phyloP scores from a whole-genome alignment of 2,888 invertebrate genomes.

The Athripsodes cinereus region DNA sequence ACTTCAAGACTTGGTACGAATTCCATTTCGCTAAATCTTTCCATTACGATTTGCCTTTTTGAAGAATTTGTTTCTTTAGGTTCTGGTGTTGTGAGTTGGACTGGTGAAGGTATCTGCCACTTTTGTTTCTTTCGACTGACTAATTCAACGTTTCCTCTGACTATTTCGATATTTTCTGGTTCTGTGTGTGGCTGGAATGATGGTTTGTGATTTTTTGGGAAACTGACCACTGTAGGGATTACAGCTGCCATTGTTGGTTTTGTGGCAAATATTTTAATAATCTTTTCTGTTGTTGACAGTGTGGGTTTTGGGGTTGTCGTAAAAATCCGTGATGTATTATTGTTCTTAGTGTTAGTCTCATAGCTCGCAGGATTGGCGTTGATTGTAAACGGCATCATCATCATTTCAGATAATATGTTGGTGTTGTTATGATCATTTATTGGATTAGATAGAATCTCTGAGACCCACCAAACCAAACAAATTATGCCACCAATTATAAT shows the following conservation, averaged over 20 bases:
- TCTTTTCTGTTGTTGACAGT: background rate
- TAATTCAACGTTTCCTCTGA: background rate
- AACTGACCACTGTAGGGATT: slow-evolving; percentile 1
- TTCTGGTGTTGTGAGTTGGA: slow-evolving; percentile 18
- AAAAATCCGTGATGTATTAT: background rate
- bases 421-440: slow-evolving; percentile 19
- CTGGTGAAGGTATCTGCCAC: slow-evolving; percentile 24
- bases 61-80: slow-evolving; percentile 23
- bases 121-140: slow-evolving; percentile 16
- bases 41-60: slow-evolving; percentile 22
- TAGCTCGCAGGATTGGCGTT: background rate
- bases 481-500: slow-evolving; percentile 20
- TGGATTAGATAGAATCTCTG: slow-evolving; percentile 20
- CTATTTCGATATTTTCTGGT: slow-evolving; percentile 10
- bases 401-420: slow-evolving; percentile 15
- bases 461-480: slow-evolving; percentile 21
- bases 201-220: background rate
- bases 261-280: background rate
- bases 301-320: background rate
- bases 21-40: slow-evolving; percentile 2
- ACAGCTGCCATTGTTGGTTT: background rate
- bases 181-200: slow-evolving; percentile 1
- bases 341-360: background rate
- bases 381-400: slow-evolving; percentile 13
- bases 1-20: slow-evolving; percentile 25